Base-by-base conservation (phyloP, 1,140 invertebrate genomes). In the Leptinotarsa lineolata region DNA sequence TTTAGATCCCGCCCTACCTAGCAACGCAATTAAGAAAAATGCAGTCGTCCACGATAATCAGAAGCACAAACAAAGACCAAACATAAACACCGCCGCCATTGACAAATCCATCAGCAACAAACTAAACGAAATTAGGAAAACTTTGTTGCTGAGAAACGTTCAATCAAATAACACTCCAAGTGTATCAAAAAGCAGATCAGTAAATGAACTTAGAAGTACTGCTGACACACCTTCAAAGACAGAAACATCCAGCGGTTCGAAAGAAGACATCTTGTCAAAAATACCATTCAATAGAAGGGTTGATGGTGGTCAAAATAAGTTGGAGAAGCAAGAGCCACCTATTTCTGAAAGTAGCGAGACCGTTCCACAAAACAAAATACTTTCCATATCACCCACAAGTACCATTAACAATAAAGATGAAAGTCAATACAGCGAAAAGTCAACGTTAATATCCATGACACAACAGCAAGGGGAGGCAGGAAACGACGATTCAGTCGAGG, bases 381-480 rank as follows among this genome's bases (percentile, higher is more conserved):
- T 39, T 39, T 39, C 30, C 11, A 39, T 11, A 11, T 39, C 30
- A 0, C 8, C 30, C 30, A 39, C 30, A 39, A 39, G 30, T 39
- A 39, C 30, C 30, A 39, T 39, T 39, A 39, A 39, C 30, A 39
- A 39, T 48, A 24, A 21, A 22, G 6, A 70, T 30, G 44, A 58
- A 22, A 16, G 2, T 54, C 59, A n/a, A 13, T 39, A 16, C 16
- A 44, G 1, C 63, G n/a, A 61, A 0, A 6, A 39, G 39, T 67
- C 65, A 39, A 67, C 65, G 12, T 30, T 67, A 30, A 67, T 67
- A 22, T 45, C 18, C 24, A 67, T 67, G 65, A 67, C 65, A 11
- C 44, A 30, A 67, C 65, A 67, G 30, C 30, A 39, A 39, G 0
- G 8, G 2, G 30, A 39, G 30, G 30, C 30, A 39, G 30, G 8